Percentiles rank a stretch among this genome's conserved stretches.
These are phyloP conservation scores for Mythimna impura DNA, from an alignment of 2,888 invertebrate species.

Conservation along the genomic window DNA sequence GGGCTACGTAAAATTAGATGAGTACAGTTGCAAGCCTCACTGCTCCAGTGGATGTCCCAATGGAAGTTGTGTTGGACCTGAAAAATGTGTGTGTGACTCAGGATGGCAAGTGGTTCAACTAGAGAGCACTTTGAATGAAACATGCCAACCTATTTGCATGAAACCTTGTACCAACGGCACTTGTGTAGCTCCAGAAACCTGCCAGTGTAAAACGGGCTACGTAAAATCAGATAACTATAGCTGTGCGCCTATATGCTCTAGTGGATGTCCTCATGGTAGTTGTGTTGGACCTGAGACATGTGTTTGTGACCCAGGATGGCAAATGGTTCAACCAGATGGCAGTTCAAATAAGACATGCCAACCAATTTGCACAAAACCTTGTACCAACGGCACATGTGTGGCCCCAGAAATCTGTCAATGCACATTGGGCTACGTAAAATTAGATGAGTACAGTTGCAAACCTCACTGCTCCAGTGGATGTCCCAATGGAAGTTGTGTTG, in stretches of 20 bases:
- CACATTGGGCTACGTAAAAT: conserved; percentile 1
- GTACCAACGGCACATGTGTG: conserved; percentile 16
- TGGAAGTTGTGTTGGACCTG: conserved; percentile 28
- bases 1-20: conserved; percentile 3
- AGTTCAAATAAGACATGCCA: not conserved
- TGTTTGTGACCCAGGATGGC: conserved; percentile 41
- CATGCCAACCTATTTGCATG: conserved; percentile 34
- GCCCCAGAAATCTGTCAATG: conserved; percentile 28
- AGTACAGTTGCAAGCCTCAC: conserved; percentile 22
- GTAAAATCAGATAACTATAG: not conserved
- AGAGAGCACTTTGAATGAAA: not conserved
- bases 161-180: conserved; percentile 39
- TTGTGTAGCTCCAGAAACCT: conserved; percentile 32
- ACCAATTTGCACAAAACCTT: conserved; percentile 28
- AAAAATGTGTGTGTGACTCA: conserved; percentile 16
- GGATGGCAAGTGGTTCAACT: conserved; percentile 37
- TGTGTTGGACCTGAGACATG: conserved; percentile 46
- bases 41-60: conserved; percentile 32
- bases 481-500: conserved; percentile 20
- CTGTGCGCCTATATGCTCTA: conserved; percentile 16
- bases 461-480: conserved; percentile 36
- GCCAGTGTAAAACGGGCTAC: conserved; percentile 38
- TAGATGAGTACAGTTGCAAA: conserved; percentile 14
- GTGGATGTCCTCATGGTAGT: conserved; percentile 27
- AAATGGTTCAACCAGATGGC: not conserved